Conservation (phyloP, 2,888 invertebrate genomes). For the Norana najaformis region DNA sequence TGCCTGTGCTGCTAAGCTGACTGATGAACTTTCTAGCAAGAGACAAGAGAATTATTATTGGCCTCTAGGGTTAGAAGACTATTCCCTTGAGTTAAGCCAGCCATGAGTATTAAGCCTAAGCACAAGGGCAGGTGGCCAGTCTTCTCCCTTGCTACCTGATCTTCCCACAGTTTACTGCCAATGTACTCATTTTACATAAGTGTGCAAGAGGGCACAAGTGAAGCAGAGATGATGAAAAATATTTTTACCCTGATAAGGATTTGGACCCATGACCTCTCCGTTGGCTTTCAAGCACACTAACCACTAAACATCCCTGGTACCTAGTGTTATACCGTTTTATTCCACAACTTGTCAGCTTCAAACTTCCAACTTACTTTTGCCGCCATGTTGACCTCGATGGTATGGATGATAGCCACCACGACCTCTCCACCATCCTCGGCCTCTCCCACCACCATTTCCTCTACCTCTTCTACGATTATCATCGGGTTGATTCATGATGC, state of each 20-base stretch:
- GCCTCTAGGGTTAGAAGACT: background rate
- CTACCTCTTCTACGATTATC: background rate
- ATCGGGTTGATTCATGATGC: background rate
- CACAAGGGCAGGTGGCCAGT: background rate
- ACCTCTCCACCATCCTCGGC: constrained; percentile 19
- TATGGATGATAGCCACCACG: background rate
- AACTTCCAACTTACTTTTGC: constrained; percentile 17
- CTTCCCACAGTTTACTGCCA: background rate
- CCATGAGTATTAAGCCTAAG: background rate
- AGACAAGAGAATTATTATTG: too few relatives aligned
- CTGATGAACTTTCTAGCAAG: background rate
- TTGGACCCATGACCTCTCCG: background rate
- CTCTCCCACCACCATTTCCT: background rate
- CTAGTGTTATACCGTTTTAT: background rate
- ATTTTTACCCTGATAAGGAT: background rate
- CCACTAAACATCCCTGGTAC: background rate
- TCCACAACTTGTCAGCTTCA: background rate
- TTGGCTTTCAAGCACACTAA: background rate
- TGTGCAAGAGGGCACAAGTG: background rate
- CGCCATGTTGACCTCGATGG: constrained; percentile 10
- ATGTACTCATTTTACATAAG: too few relatives aligned
- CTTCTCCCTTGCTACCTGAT: background rate
- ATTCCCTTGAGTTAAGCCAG: background rate
- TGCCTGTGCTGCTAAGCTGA: background rate
- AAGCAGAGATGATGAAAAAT: background rate